These are phyloP conservation scores for Anser brachyrhynchus DNA, from an alignment of 2,113 vertebrate species.

Conservation along the genomic window DNA sequence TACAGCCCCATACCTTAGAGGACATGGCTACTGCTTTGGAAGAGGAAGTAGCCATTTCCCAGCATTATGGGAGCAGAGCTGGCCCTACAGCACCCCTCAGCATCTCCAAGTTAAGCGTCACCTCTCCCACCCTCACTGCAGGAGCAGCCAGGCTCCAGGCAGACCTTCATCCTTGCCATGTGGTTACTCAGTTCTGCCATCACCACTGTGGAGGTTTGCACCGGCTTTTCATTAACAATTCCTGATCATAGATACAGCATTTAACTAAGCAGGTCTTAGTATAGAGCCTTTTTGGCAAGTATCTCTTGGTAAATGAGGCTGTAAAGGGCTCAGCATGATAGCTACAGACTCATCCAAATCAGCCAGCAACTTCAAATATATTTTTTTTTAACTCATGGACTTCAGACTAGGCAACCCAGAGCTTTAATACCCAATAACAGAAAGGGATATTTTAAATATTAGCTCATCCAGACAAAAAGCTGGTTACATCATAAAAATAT, in stretches of 20 bases:
- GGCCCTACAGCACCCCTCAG: not conserved
- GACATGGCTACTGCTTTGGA: not conserved
- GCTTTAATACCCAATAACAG: not conserved
- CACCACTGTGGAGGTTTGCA: not conserved
- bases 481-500: conserved; percentile 12
- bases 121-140: rapidly evolving
- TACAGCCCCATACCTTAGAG: not conserved
- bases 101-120: not conserved
- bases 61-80: rapidly evolving
- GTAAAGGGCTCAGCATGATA: not conserved
- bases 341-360: not conserved
- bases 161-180: rapidly evolving
- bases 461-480: not conserved
- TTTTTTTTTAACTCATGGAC: not conserved
- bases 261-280: not conserved
- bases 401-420: not conserved
- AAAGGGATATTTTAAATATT: conserved; percentile 1
- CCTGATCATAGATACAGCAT: not conserved
- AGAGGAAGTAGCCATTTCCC: not conserved
- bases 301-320: not conserved
- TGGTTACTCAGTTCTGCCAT: not conserved
- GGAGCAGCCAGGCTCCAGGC: not conserved
- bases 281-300: not conserved
- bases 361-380: not conserved
- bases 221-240: not conserved